These are phyloP conservation scores for Lasaia peninsularis DNA, from an alignment of 1,140 invertebrate species.

Conservation along the genomic window DNA sequence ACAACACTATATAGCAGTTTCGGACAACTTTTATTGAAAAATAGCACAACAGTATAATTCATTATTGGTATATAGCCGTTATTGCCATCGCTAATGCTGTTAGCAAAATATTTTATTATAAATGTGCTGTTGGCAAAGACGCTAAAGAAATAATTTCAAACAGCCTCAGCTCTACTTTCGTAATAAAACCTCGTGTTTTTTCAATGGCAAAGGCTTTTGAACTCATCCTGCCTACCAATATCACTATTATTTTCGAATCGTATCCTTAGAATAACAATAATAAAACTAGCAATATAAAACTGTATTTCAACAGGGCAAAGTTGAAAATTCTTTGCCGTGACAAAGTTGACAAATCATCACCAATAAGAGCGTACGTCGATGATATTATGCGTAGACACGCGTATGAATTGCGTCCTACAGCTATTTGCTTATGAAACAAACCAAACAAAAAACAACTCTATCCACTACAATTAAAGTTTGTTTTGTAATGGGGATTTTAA, in stretches of 20 bases:
- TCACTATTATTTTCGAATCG: constrained; percentile 6
- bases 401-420: constrained; percentile 33
- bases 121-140: neutral
- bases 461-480: constrained; percentile 23
- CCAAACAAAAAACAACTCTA: constrained; percentile 35
- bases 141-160: neutral
- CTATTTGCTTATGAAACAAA: constrained; percentile 33
- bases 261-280: constrained; percentile 1
- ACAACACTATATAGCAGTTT: no score
- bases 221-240: constrained; percentile 8
- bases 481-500: constrained; percentile 8
- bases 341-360: constrained; percentile 68
- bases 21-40: no score
- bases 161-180: neutral
- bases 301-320: constrained; percentile 19
- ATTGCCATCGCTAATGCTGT: no score
- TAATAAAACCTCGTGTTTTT: constrained; percentile 6
- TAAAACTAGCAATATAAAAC: constrained; percentile 13
- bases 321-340: constrained; percentile 25
- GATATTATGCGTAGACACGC: constrained; percentile 70
- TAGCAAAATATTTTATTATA: no score
- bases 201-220: constrained; percentile 9
- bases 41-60: no score
- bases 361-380: constrained; percentile 53
- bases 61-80: no score